Evolutionary conservation across 1,140 invertebrate species (phyloP).

Genomic region (Camponotus floridanus): DNA sequence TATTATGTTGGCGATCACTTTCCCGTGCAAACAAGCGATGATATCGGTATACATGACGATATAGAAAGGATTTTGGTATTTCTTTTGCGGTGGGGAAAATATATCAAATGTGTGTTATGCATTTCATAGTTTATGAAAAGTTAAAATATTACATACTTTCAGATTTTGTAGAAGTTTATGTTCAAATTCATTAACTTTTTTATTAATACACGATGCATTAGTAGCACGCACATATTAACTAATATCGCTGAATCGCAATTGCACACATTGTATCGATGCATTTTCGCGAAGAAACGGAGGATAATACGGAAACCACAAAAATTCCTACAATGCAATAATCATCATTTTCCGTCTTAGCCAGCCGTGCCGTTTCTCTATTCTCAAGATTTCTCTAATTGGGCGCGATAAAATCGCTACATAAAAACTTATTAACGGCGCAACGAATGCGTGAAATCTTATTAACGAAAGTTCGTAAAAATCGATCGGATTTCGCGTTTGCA

Average conservation of each 20-base stretch:
- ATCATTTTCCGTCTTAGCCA: slow-evolving; percentile 31
- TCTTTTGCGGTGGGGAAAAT: slow-evolving; percentile 4
- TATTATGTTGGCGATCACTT: slow-evolving; percentile 69
- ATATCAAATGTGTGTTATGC: background rate
- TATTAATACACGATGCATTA: background rate
- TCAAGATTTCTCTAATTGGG: slow-evolving; percentile 51
- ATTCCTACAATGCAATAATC: slow-evolving; percentile 12
- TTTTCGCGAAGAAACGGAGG: background rate
- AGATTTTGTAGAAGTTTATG: background rate
- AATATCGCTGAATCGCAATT: background rate
- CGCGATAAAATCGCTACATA: slow-evolving; percentile 59
- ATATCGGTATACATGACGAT: slow-evolving; percentile 61
- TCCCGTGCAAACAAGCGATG: slow-evolving; percentile 62
- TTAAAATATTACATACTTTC: background rate
- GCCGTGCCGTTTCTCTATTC: slow-evolving; percentile 34
- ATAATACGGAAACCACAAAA: slow-evolving; percentile 16
- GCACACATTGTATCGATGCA: background rate
- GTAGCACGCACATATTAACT: background rate
- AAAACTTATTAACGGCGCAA: slow-evolving; percentile 28
- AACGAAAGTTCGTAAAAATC: slow-evolving; percentile 17
- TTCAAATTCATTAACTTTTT: background rate
- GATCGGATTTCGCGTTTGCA: background rate
- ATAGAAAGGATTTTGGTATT: slow-evolving; percentile 51
- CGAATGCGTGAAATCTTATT: slow-evolving; percentile 24
- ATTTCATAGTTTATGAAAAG: slow-evolving; percentile 8